phyloP scores from a whole-genome alignment of 2,113 vertebrate genomes.

The Sinocyclocheilus grahami region DNA sequence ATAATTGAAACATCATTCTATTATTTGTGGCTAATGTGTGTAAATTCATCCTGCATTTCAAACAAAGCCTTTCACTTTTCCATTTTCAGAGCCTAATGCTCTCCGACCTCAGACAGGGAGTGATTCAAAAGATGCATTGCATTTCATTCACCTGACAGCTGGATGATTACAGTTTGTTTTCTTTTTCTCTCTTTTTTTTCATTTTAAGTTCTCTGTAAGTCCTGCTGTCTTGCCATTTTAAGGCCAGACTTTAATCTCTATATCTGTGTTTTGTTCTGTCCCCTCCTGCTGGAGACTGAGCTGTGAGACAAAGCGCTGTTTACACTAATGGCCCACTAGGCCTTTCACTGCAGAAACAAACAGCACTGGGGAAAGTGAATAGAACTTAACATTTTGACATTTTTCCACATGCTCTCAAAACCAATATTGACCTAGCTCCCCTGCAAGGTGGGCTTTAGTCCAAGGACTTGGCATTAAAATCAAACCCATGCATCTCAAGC shows the following conservation, averaged over 20 bases:
- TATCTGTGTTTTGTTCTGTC: constrained; percentile 69
- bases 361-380: constrained; percentile 73
- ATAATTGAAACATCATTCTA: neutral
- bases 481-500: constrained; percentile 72
- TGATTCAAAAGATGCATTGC: constrained; percentile 38
- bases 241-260: constrained; percentile 71
- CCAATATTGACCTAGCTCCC: constrained; percentile 82
- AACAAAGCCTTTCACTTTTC: constrained; percentile 20
- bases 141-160: constrained; percentile 36
- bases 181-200: constrained; percentile 59
- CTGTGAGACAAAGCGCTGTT: constrained; percentile 85
- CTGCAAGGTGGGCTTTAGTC: constrained; percentile 77
- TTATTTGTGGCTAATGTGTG: neutral
- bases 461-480: constrained; percentile 76
- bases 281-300: constrained; percentile 75
- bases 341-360: constrained; percentile 79
- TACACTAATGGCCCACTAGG: constrained; percentile 80
- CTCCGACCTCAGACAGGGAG: constrained; percentile 11
- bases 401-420: constrained; percentile 80
- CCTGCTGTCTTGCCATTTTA: constrained; percentile 66
- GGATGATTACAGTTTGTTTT: constrained; percentile 57
- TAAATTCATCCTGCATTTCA: neutral
- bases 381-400: constrained; percentile 80
- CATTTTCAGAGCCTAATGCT: constrained; percentile 34
- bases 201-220: constrained; percentile 66